Conservation (phyloP, 2,113 vertebrate genomes). For the Protobothrops flavoviridis region DNA sequence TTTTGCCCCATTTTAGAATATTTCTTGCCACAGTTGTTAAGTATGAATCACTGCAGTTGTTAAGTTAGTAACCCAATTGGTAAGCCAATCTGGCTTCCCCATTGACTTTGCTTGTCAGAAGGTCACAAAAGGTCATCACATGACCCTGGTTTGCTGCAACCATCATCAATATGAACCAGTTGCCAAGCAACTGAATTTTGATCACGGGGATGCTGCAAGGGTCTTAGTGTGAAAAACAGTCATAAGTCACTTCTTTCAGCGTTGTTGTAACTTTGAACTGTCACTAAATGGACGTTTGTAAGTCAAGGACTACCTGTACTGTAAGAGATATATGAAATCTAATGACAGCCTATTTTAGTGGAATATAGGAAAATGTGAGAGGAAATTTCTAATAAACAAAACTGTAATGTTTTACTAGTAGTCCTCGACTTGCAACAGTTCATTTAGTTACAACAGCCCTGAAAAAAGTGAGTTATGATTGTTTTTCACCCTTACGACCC, state of each 20-base stretch:
- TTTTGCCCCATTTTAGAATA: no score
- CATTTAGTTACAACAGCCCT: background rate
- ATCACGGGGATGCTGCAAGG: background rate
- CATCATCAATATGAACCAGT: background rate
- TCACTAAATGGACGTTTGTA: background rate
- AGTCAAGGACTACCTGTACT: no score
- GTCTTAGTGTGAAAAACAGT: background rate
- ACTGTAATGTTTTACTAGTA: background rate
- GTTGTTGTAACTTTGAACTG: background rate
- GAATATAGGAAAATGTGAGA: background rate
- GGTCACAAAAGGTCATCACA: background rate
- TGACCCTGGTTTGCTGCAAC: background rate
- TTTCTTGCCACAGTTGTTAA: background rate
- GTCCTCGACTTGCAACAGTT: background rate
- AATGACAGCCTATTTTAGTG: background rate
- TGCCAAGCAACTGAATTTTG: background rate
- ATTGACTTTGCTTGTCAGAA: background rate
- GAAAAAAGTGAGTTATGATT: background rate
- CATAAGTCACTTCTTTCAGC: background rate
- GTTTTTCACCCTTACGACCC: background rate
- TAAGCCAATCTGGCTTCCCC: background rate
- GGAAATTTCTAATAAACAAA: background rate
- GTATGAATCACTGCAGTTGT: no score
- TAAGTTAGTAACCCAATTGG: background rate
- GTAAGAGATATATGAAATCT: background rate